Conservation (phyloP, 2,113 vertebrate genomes). For the Struthidea cinerea region DNA sequence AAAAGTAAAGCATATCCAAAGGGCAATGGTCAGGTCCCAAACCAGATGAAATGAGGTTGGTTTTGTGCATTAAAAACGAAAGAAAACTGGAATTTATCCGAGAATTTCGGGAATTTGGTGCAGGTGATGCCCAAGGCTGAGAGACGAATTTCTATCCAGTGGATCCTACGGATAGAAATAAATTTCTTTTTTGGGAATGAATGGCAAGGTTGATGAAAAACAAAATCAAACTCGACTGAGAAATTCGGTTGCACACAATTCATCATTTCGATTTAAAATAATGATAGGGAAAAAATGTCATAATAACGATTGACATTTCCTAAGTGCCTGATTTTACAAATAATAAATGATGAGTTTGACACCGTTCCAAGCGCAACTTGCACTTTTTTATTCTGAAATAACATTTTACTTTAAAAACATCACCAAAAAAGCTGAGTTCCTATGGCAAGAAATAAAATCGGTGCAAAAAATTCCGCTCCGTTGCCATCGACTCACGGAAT, state of each 20-base stretch:
- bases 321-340: not conserved
- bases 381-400: not conserved
- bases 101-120: not conserved
- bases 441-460: not conserved
- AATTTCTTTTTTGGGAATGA: not conserved
- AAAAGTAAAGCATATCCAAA: not conserved
- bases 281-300: not conserved
- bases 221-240: not conserved
- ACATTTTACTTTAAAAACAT: not conserved
- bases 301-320: not conserved
- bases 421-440: not conserved
- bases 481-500: not conserved
- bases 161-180: not conserved
- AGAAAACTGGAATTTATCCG: not conserved
- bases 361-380: not conserved
- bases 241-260: not conserved
- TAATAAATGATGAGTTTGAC: not conserved
- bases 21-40: not conserved
- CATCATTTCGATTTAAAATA: not conserved
- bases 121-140: not conserved
- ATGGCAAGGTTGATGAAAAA: not conserved
- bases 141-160: not conserved
- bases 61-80: not conserved
- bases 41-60: not conserved
- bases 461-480: not conserved